phyloP scores from a whole-genome alignment of 2,888 invertebrate genomes.

The Polyommatus icarus region DNA sequence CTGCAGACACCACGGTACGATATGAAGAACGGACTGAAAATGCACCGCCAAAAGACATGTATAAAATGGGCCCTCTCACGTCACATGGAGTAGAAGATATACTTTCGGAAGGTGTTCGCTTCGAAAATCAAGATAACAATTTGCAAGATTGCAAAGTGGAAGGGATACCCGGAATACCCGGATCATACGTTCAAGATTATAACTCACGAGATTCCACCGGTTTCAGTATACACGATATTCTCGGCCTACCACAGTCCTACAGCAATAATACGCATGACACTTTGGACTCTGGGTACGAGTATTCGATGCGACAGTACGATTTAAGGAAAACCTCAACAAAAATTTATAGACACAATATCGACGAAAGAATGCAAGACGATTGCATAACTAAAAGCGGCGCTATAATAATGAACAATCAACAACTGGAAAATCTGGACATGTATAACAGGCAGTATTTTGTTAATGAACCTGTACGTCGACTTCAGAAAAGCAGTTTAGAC shows the following conservation, averaged over 20 bases:
- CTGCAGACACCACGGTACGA: conserved; percentile 48
- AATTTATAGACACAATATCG: conserved; percentile 59
- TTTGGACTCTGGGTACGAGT: conserved; percentile 55
- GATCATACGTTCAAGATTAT: conserved; percentile 67
- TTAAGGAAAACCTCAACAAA: conserved; percentile 67
- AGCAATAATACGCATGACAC: conserved; percentile 54
- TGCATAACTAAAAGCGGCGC: conserved; percentile 54
- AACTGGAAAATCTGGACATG: conserved; percentile 55
- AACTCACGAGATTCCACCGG: conserved; percentile 75
- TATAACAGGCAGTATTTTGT: conserved; percentile 57
- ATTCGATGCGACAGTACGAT: conserved; percentile 53
- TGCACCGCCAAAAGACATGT: conserved; percentile 48
- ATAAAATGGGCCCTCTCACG: conserved; percentile 52
- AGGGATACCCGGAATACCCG: conserved; percentile 56
- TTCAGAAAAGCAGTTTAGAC: conserved; percentile 56
- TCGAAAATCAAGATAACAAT: conserved; percentile 51
- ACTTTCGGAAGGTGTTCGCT: conserved; percentile 60
- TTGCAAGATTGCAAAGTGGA: conserved; percentile 62
- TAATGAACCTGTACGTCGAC: conserved; percentile 61
- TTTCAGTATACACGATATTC: conserved; percentile 76
- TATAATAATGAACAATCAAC: conserved; percentile 48
- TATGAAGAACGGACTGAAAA: conserved; percentile 46
- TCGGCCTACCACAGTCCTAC: conserved; percentile 69
- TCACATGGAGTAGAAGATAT: conserved; percentile 72
- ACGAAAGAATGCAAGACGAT: conserved; percentile 57